phyloP scores from a whole-genome alignment of 2,113 vertebrate genomes.

The Cromileptes altivelis region DNA sequence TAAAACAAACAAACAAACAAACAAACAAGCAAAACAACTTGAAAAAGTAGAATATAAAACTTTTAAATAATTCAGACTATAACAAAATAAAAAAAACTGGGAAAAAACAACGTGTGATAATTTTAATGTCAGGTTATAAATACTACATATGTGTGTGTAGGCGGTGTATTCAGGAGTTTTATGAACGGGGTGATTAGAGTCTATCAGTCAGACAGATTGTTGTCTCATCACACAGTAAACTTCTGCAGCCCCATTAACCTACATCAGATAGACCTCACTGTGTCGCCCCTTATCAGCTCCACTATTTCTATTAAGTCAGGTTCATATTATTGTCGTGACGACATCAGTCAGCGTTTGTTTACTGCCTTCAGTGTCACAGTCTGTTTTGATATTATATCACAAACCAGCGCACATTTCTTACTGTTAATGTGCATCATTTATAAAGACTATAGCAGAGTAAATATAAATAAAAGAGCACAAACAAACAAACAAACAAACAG shows the following conservation, averaged over 20 bases:
- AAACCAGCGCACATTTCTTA: no score
- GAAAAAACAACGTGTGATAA: no score
- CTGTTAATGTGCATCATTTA: no score
- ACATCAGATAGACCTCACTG: constrained; percentile 7
- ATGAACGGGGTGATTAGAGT: constrained; percentile 45
- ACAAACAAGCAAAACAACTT: background rate
- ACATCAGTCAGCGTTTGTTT: no score
- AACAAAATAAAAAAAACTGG: background rate
- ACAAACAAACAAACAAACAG: no score
- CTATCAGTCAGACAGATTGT: constrained; percentile 44
- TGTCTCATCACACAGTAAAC: constrained; percentile 52
- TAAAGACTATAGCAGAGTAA: no score
- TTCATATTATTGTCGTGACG: constrained; percentile 14
- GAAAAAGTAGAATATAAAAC: no score
- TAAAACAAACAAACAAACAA: background rate
- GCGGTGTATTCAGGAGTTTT: constrained; percentile 14
- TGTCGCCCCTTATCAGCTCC: constrained; percentile 19
- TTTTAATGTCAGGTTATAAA: background rate
- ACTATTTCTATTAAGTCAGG: constrained; percentile 14
- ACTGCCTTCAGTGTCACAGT: no score
- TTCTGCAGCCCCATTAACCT: constrained; percentile 45
- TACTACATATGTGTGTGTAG: background rate
- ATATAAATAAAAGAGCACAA: no score
- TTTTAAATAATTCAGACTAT: no score
- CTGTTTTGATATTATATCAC: no score